A percentile compares a stretch with the other conserved stretches of the same genome.
phyloP scores from a whole-genome alignment of 2,888 invertebrate species.

The Dichetophora obliterata region DNA sequence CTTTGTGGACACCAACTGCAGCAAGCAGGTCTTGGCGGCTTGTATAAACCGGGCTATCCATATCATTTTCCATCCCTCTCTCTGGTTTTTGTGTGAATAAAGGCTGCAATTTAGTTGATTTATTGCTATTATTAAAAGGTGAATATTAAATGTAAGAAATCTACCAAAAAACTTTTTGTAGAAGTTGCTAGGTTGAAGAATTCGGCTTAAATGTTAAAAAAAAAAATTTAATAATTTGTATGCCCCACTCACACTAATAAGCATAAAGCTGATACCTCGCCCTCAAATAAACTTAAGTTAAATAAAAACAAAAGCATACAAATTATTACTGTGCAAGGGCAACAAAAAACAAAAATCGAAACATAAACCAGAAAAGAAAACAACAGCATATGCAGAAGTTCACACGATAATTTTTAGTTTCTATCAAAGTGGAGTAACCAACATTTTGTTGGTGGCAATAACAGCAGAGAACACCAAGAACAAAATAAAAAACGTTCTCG shows the following conservation, averaged over 20 bases:
- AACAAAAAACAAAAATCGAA: not conserved
- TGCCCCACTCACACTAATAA: not conserved
- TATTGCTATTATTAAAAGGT: constrained; percentile 64
- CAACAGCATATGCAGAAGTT: constrained; percentile 41
- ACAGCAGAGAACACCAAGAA: not conserved
- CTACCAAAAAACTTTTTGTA: constrained; percentile 12
- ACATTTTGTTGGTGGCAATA: constrained; percentile 21
- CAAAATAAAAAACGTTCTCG: not conserved
- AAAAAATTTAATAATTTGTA: not conserved
- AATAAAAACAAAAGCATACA: constrained; percentile 15
- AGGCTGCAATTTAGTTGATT: constrained; percentile 69
- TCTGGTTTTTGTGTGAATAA: constrained; percentile 56
- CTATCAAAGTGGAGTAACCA: constrained; percentile 39
- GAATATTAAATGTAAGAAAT: constrained; percentile 37
- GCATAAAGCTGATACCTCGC: not conserved
- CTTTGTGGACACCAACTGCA: no score
- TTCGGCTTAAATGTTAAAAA: not conserved
- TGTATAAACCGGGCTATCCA: not conserved
- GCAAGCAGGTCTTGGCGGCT: not conserved
- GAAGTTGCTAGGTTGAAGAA: not conserved
- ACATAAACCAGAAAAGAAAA: not conserved
- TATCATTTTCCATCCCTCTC: not conserved
- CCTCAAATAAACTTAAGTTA: not conserved
- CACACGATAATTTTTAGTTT: constrained; percentile 41
- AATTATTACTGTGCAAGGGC: constrained; percentile 9